These are phyloP conservation scores for Drosophila siamana DNA, from an alignment of 2,888 invertebrate genomes.

Conservation along the genomic window DNA sequence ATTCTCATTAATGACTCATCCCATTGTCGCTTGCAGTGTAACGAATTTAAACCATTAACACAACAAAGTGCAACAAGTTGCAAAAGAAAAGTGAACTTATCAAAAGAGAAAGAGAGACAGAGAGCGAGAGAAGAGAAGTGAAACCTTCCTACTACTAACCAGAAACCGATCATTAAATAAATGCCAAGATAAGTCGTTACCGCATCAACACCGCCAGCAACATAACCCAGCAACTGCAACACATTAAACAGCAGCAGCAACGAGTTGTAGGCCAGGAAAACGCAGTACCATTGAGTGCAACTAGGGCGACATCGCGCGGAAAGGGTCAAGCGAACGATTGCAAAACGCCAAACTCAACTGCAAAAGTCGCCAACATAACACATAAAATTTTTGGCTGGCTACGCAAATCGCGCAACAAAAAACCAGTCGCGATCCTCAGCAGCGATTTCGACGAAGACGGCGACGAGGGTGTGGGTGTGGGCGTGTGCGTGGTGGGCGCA, in stretches of 20 bases:
- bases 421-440: slow-evolving; percentile 72
- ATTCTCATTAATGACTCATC: neutral
- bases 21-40: slow-evolving; percentile 48
- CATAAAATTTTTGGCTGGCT: slow-evolving; percentile 80
- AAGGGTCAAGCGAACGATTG: slow-evolving; percentile 50
- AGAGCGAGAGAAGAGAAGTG: neutral
- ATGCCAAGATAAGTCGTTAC: slow-evolving; percentile 77
- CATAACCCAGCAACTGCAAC: slow-evolving; percentile 56
- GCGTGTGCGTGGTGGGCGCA: slow-evolving; percentile 66
- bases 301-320: slow-evolving; percentile 7
- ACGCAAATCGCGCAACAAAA: slow-evolving; percentile 75
- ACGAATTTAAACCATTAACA: slow-evolving; percentile 68
- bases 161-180: slow-evolving; percentile 31
- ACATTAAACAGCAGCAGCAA: slow-evolving; percentile 27
- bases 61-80: slow-evolving; percentile 25
- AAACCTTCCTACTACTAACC: slow-evolving; percentile 18
- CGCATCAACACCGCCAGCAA: slow-evolving; percentile 70
- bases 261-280: neutral
- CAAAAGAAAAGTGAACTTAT: neutral
- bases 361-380: slow-evolving; percentile 81
- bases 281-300: slow-evolving; percentile 32
- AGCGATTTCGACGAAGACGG: slow-evolving; percentile 79
- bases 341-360: slow-evolving; percentile 79
- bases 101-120: too few species aligned
- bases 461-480: slow-evolving; percentile 72